A percentile compares a stretch with the other conserved stretches of the same genome.
Evolutionary conservation across 2,888 invertebrate genomes (phyloP).

Genomic region (Caenorhabditis afra): DNA sequence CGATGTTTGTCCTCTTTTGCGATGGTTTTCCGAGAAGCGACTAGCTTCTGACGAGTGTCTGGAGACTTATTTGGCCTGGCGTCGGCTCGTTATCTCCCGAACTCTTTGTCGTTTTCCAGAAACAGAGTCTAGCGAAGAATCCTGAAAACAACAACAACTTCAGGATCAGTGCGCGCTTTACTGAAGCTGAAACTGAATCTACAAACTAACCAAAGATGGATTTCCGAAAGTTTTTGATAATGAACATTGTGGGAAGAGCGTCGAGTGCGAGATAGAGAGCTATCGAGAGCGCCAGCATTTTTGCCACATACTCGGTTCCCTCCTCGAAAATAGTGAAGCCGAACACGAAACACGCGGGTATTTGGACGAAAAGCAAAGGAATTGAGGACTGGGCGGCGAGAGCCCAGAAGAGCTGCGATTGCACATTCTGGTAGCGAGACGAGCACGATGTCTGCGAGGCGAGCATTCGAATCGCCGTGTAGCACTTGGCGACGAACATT

Average conservation of each 20-base stretch:
- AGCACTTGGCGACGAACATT: slow-evolving; percentile 6
- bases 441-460: not conserved
- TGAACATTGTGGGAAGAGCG: slow-evolving; percentile 2
- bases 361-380: not conserved
- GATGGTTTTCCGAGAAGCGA: no score
- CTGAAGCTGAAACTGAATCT: no score
- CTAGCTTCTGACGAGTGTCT: no score
- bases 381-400: not conserved
- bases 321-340: not conserved
- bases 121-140: no score
- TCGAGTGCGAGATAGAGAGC: not conserved
- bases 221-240: not conserved
- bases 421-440: not conserved
- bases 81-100: no score
- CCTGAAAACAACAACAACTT: no score
- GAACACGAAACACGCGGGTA: slow-evolving; percentile 1
- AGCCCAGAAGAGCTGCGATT: not conserved
- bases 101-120: no score
- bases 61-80: no score
- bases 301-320: not conserved
- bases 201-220: not conserved
- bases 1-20: no score
- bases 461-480: not conserved
- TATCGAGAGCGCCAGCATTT: not conserved
- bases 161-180: no score